phyloP scores from a whole-genome alignment of 2,888 invertebrate genomes.

The Lutraria lutraria region DNA sequence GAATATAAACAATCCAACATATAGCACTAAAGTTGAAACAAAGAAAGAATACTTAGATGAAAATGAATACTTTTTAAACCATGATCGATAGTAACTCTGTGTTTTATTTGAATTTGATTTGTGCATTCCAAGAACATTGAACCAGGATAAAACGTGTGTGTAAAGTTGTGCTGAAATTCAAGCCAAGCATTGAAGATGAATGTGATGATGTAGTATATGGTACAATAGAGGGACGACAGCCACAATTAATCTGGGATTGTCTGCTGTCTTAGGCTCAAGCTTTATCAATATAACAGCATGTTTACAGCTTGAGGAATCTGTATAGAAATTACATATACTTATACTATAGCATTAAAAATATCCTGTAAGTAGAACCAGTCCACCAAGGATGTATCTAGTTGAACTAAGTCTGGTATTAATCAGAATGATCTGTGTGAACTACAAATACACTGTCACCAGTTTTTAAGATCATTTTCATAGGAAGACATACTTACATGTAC shows the following conservation, averaged over 20 bases:
- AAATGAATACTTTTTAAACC: slow-evolving; percentile 63
- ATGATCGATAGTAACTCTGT: slow-evolving; percentile 27
- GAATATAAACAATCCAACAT: slow-evolving; percentile 66
- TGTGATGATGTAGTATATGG: not conserved
- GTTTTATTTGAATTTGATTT: not conserved
- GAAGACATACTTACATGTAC: too few relatives aligned
- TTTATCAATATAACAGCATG: not conserved
- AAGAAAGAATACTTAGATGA: slow-evolving; percentile 63
- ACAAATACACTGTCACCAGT: not conserved
- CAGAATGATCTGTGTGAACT: not conserved
- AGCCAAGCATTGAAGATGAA: not conserved
- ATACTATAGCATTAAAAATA: not conserved
- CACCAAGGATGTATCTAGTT: not conserved
- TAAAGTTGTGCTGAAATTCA: not conserved
- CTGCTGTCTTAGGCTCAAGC: not conserved
- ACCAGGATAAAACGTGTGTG: not conserved
- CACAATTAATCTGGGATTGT: not conserved
- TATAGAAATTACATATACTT: not conserved
- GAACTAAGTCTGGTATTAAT: not conserved
- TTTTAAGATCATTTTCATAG: too few relatives aligned
- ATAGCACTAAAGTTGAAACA: slow-evolving; percentile 62
- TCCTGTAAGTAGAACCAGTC: not conserved
- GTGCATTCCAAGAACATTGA: slow-evolving; percentile 36
- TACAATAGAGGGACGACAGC: not conserved
- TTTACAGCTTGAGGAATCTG: not conserved